Base-by-base conservation (phyloP, 2,113 vertebrate genomes). In the Morone chrysops region DNA sequence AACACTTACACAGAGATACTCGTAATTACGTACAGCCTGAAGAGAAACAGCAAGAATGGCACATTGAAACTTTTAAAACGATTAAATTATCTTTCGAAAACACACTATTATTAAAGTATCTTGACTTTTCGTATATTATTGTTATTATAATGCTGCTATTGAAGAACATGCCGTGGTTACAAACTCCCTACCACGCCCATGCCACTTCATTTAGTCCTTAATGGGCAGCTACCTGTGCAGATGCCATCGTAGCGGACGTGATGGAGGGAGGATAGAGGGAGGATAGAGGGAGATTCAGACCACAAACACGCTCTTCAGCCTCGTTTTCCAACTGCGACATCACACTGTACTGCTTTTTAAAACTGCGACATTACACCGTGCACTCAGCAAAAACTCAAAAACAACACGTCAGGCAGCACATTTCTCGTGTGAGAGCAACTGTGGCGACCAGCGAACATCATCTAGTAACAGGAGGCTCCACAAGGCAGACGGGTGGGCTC, bases 251-350 rank as follows among this genome's bases (percentile, higher is more conserved):
- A 87, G 62, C 66, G 43, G 81, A 84, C 83, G 85, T 92, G 90
- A 88, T 70, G 76, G 79, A 80, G 66, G 70, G 70, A 70, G 60
- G 53, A n/a, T 41, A 72, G 25, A 41, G 53, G n/a, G 51, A 51
- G 62, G 63, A 41, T 31, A 36, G 53, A 61, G 70, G 25, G 25
- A 25, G 25, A 25, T 25, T 25, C 25, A 25, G 78, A 84, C 75
- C 82, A 84, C 87, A 87, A 74, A 77, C 3, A 38, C 70, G 2
- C 62, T 43, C 70, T 45, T 41, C 54, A 18, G 69, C 61, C 70
- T 82, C 71, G 14, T 70, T 90, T 91, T 76, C 17, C 86, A 91
- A 89, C 93, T 93, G 91, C 92, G 90, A 93, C 91, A 94, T 90
- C 86, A 85, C 87, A 25, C 8, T 36, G 54, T 16, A 43, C 8